These are phyloP conservation scores for Sweltsa coloradensis DNA, from an alignment of 1,140 invertebrate genomes.

Conservation along the genomic window DNA sequence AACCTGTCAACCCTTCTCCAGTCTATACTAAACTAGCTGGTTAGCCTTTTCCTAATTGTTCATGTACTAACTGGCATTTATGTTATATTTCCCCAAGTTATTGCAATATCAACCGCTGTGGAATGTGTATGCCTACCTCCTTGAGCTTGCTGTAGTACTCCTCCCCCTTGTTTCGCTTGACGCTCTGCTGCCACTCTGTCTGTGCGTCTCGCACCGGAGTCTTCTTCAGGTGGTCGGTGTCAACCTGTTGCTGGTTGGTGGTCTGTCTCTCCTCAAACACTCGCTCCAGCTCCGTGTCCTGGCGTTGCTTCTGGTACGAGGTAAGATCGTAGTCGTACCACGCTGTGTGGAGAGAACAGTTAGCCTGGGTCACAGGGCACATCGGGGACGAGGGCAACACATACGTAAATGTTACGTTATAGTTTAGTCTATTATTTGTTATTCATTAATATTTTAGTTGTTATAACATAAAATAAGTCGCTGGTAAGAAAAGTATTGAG, in stretches of 20 bases:
- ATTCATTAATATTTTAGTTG: too few relatives aligned
- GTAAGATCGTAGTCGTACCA: slow-evolving; percentile 84
- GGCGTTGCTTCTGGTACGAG: slow-evolving; percentile 69
- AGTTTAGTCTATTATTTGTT: too few relatives aligned
- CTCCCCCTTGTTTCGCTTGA: slow-evolving; percentile 66
- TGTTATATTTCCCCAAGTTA: too few relatives aligned
- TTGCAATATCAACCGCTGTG: background rate
- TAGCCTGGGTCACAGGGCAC: too few relatives aligned
- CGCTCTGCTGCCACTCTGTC: slow-evolving; percentile 71
- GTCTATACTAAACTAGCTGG: too few relatives aligned
- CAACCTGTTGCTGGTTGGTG: slow-evolving; percentile 44
- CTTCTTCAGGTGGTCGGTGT: slow-evolving; percentile 44
- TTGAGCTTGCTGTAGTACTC: slow-evolving; percentile 75
- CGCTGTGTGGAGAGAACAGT: slow-evolving; percentile 51
- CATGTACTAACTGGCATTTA: too few relatives aligned
- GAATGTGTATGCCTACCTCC: slow-evolving; percentile 31
- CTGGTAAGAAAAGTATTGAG: too few relatives aligned
- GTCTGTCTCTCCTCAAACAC: slow-evolving; percentile 75
- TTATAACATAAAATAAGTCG: too few relatives aligned
- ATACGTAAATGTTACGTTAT: too few relatives aligned
- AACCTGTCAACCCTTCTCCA: too few relatives aligned
- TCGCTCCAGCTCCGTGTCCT: slow-evolving; percentile 73
- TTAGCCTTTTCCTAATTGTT: too few relatives aligned
- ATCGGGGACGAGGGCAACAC: too few relatives aligned
- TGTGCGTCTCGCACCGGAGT: slow-evolving; percentile 59